Conservation (phyloP, 2,888 invertebrate species). For the Ecliptopera silaceata region DNA sequence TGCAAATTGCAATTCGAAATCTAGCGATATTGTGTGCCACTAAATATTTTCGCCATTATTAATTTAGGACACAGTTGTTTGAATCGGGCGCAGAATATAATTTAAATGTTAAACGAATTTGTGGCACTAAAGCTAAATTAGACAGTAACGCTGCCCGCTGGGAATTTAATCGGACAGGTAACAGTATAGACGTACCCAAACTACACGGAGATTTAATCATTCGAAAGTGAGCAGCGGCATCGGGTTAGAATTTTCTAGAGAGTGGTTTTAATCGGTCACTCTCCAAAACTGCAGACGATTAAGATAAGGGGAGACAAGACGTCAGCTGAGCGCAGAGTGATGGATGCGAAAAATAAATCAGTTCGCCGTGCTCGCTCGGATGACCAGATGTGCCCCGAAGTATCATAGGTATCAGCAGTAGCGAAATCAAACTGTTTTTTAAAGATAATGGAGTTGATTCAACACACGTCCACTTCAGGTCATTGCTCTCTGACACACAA, state of each 20-base stretch:
- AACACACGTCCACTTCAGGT: not conserved
- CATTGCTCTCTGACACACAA: not conserved
- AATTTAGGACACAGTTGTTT: slow-evolving; percentile 78
- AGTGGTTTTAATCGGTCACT: slow-evolving; percentile 50
- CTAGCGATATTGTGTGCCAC: slow-evolving; percentile 78
- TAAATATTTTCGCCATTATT: slow-evolving; percentile 79
- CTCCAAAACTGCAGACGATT: slow-evolving; percentile 58
- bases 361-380: slow-evolving; percentile 63
- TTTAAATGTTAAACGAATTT: slow-evolving; percentile 81
- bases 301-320: slow-evolving; percentile 64
- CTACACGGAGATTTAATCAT: slow-evolving; percentile 10
- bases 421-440: not conserved
- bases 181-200: slow-evolving; percentile 36
- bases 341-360: slow-evolving; percentile 78
- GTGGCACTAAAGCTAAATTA: slow-evolving; percentile 73
- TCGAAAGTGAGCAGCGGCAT: not conserved
- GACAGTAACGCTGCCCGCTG: slow-evolving; percentile 58
- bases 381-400: slow-evolving; percentile 62
- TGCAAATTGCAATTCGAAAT: slow-evolving; percentile 82
- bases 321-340: slow-evolving; percentile 69
- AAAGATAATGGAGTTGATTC: not conserved
- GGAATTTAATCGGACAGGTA: slow-evolving; percentile 69
- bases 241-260: not conserved
- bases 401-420: slow-evolving; percentile 4
- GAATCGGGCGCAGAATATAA: slow-evolving; percentile 75